These are phyloP conservation scores for Myrmecophaga tridactyla DNA, from an alignment of 2,113 vertebrate genomes.

Conservation along the genomic window DNA sequence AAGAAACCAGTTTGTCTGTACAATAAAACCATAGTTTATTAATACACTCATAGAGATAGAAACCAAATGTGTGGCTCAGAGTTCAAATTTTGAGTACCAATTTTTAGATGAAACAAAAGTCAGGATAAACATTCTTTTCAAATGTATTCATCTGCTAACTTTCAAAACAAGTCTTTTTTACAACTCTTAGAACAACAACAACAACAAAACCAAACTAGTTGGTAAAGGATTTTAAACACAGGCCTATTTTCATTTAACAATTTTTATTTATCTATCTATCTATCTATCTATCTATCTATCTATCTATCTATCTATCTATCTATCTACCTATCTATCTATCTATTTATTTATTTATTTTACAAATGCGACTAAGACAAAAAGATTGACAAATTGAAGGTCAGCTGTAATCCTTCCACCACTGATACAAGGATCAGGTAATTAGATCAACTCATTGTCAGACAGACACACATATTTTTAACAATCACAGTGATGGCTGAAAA, in stretches of 20 bases:
- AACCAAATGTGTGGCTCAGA: background rate
- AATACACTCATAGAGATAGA: background rate
- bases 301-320: too few relatives aligned
- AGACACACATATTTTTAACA: slow-evolving; percentile 68
- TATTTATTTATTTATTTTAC: slow-evolving; percentile 52
- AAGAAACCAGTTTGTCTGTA: background rate
- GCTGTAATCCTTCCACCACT: slow-evolving; percentile 66
- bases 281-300: too few relatives aligned
- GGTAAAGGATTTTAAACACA: background rate
- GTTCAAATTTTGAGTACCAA: background rate
- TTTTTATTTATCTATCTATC: too few relatives aligned
- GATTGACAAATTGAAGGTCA: slow-evolving; percentile 77
- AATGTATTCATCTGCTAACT: background rate
- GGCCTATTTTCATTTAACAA: slow-evolving; percentile 40
- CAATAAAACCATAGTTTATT: background rate
- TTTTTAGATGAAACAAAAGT: background rate
- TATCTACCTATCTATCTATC: too few relatives aligned
- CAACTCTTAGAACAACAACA: too few relatives aligned
- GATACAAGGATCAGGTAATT: slow-evolving; percentile 68
- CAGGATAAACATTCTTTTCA: background rate
- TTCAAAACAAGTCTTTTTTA: background rate
- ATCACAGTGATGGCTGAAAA: slow-evolving; percentile 6
- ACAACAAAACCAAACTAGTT: too few relatives aligned
- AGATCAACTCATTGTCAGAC: slow-evolving; percentile 74
- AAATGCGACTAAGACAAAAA: slow-evolving; percentile 68